Conservation (phyloP, 2,113 vertebrate species). For the Onychorhynchus coronatus region DNA sequence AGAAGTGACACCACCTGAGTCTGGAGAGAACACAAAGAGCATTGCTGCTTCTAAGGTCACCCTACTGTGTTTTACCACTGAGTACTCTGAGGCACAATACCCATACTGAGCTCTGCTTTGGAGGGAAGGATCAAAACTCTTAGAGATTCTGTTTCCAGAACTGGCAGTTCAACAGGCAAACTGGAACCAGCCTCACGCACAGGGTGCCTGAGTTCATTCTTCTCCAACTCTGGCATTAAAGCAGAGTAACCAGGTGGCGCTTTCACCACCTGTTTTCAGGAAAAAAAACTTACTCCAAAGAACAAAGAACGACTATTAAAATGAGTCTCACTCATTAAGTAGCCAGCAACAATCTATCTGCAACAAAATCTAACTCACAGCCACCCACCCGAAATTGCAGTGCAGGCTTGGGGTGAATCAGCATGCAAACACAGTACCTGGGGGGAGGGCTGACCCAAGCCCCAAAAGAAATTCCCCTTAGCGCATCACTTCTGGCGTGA, state of each 20-base stretch:
- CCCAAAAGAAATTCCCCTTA: constrained; percentile 59
- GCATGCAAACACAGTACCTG: constrained; percentile 1
- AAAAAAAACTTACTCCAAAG: neutral
- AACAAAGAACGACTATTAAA: constrained; percentile 23
- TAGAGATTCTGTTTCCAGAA: neutral
- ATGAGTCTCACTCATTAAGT: constrained; percentile 2
- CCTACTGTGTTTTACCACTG: neutral
- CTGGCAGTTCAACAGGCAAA: neutral
- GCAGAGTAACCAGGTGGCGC: neutral
- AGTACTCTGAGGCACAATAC: neutral
- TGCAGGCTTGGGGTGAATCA: constrained; percentile 22
- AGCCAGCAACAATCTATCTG: constrained; percentile 28
- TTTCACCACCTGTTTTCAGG: neutral
- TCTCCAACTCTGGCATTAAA: neutral
- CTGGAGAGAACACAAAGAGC: neutral
- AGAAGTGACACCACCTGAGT: neutral
- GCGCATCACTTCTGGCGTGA: constrained; percentile 35
- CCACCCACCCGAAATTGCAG: constrained; percentile 45
- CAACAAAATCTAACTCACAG: constrained; percentile 41
- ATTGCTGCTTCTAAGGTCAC: neutral
- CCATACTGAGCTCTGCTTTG: accelerated
- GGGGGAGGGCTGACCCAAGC: constrained; percentile 14
- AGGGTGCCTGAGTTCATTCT: neutral
- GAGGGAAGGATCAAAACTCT: neutral
- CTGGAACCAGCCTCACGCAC: accelerated